Evolutionary conservation across 2,888 invertebrate genomes (phyloP).

Genomic region (Tetramorium bicarinatum): DNA sequence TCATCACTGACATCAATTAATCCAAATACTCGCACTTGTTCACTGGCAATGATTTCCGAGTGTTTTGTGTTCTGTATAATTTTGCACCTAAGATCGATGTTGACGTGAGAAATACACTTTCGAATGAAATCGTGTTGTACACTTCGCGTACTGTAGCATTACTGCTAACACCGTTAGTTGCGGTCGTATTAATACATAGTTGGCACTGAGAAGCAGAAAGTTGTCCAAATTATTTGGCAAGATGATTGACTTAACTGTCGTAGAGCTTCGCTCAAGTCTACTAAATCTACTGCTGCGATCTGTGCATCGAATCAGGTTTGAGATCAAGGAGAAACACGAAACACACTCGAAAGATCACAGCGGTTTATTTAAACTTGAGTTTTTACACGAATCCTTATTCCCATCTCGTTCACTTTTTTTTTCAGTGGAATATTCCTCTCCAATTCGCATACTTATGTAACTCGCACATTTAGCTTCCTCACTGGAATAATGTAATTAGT

Average conservation of each 20-base stretch:
- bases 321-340: background rate
- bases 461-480: conserved; percentile 16
- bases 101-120: background rate
- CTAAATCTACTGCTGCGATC: conserved; percentile 28
- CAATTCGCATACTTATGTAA: conserved; percentile 13
- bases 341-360: conserved; percentile 3
- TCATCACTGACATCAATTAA: background rate
- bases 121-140: background rate
- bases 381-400: conserved; percentile 15
- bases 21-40: conserved; percentile 1
- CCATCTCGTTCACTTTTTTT: conserved; percentile 5
- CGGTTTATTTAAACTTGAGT: conserved; percentile 23
- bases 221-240: conserved; percentile 15
- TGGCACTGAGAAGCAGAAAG: background rate
- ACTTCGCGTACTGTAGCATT: background rate
- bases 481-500: conserved; percentile 5
- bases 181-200: background rate
- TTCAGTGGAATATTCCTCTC: conserved; percentile 2
- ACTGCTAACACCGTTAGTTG: background rate
- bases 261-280: conserved; percentile 18
- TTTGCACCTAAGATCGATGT: background rate
- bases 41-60: background rate
- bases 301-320: background rate
- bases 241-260: background rate
- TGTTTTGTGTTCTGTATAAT: conserved; percentile 13